phyloP scores from a whole-genome alignment of 2,797 vertebrate species.

The Arnoldichthys spilopterus region DNA sequence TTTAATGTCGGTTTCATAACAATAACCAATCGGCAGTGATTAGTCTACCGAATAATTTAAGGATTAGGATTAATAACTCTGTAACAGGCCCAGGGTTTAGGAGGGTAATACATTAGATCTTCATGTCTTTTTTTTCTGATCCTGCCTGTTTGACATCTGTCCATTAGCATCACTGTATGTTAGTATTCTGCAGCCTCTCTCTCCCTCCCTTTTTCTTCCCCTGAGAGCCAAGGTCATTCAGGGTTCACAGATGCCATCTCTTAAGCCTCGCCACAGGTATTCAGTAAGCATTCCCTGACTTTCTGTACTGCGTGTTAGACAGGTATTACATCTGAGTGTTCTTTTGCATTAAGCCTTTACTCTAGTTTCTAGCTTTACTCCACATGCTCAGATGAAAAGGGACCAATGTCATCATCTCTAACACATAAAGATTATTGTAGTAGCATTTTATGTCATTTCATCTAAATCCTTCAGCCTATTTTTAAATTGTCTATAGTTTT shows the following conservation, averaged over 20 bases:
- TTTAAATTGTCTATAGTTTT: slow-evolving; percentile 51
- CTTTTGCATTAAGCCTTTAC: neutral
- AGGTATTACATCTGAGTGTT: slow-evolving; percentile 14
- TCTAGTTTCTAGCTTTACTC: neutral
- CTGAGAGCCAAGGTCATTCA: slow-evolving; percentile 18
- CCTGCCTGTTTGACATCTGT: neutral
- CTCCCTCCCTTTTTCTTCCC: slow-evolving; percentile 2
- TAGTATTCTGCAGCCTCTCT: neutral
- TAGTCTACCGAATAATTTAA: neutral
- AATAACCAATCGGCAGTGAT: neutral
- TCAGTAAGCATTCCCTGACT: neutral
- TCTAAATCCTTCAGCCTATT: slow-evolving; percentile 60
- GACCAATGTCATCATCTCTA: slow-evolving; percentile 15
- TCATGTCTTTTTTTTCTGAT: neutral
- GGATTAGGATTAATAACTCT: neutral
- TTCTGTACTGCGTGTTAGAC: neutral
- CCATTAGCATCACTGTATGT: slow-evolving; percentile 2
- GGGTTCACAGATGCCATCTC: neutral
- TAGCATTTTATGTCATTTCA: slow-evolving; percentile 63
- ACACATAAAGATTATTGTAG: slow-evolving; percentile 47
- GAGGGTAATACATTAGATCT: neutral
- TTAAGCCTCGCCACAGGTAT: neutral
- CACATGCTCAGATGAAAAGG: slow-evolving; percentile 6
- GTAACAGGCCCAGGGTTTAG: neutral
- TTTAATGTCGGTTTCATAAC: neutral